Conservation (phyloP, 1,140 invertebrate species). For the Penaeus japonicus region DNA sequence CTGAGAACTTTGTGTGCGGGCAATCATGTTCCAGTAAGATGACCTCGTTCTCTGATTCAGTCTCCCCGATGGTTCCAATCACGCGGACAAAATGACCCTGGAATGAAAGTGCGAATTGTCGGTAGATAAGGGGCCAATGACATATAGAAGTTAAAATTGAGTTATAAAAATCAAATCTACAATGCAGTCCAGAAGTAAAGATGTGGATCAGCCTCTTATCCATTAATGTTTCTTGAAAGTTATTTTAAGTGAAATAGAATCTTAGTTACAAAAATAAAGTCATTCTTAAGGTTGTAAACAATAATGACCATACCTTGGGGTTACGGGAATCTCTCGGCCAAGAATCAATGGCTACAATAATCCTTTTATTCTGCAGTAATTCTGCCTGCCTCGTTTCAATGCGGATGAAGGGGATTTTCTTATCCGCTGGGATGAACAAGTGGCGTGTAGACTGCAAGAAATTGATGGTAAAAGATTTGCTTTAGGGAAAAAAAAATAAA, state of each 20-base stretch:
- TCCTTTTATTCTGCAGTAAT: conserved; percentile 80
- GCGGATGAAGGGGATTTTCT: conserved; percentile 87
- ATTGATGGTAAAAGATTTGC: conserved; percentile 48
- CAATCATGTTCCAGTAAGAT: conserved; percentile 97
- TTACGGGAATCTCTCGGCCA: conserved; percentile 89
- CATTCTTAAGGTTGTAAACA: neutral
- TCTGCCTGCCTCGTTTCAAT: conserved; percentile 91
- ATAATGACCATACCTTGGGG: conserved; percentile 66
- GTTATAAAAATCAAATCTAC: too few species aligned
- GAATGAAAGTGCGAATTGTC: conserved; percentile 32
- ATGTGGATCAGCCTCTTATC: too few species aligned
- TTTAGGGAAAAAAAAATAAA: conserved; percentile 27
- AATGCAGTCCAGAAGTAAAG: too few species aligned
- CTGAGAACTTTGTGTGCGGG: conserved; percentile 93
- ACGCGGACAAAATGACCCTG: conserved; percentile 89
- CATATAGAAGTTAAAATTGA: too few species aligned
- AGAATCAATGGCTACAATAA: conserved; percentile 90
- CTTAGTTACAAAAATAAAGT: neutral
- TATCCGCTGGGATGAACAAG: conserved; percentile 89
- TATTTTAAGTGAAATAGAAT: conserved; percentile 15
- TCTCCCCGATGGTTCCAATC: conserved; percentile 83
- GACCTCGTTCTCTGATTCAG: conserved; percentile 91
- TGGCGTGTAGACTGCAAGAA: conserved; percentile 74
- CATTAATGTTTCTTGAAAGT: too few species aligned
- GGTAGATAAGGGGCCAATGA: too few species aligned